These are phyloP conservation scores for Ceratina japonica DNA, from an alignment of 1,140 invertebrate genomes.

Conservation along the genomic window DNA sequence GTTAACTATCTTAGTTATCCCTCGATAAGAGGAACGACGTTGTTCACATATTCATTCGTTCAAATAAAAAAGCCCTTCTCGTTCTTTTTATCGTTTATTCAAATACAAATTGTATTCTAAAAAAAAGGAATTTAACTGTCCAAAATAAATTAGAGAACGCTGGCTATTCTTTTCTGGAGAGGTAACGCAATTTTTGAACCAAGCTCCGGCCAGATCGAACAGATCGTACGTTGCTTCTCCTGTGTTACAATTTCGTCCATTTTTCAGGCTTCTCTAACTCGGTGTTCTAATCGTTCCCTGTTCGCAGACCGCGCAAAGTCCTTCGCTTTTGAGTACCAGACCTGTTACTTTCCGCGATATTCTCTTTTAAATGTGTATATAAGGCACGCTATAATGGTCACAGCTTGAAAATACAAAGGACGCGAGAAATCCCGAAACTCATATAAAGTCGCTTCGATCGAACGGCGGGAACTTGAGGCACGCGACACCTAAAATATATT, in stretches of 20 bases:
- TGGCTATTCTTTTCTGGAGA: background rate
- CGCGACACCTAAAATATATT: background rate
- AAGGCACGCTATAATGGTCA: constrained; percentile 29
- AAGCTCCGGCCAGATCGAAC: no score
- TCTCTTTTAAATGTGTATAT: constrained; percentile 11
- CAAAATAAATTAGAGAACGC: constrained; percentile 8
- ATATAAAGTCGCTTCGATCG: background rate
- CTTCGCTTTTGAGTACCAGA: background rate
- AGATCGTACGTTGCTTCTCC: background rate
- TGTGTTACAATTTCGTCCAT: no score
- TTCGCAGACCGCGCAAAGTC: background rate
- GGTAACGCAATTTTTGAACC: background rate
- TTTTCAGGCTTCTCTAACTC: no score
- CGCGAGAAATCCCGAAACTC: constrained; percentile 4
- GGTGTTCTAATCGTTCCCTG: no score
- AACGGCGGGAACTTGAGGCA: constrained; percentile 3
- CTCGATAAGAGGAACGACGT: background rate
- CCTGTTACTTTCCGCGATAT: background rate
- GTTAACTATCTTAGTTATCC: constrained; percentile 11
- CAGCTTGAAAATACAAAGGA: constrained; percentile 4
- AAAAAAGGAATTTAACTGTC: background rate
- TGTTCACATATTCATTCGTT: background rate
- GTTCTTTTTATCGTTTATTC: constrained; percentile 11
- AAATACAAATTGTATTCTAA: constrained; percentile 18
- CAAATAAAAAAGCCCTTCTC: constrained; percentile 12